Evolutionary conservation across 2,888 invertebrate genomes (phyloP), one percentile per base, ranked within the genome.

Genomic region (Leucania comma): DNA sequence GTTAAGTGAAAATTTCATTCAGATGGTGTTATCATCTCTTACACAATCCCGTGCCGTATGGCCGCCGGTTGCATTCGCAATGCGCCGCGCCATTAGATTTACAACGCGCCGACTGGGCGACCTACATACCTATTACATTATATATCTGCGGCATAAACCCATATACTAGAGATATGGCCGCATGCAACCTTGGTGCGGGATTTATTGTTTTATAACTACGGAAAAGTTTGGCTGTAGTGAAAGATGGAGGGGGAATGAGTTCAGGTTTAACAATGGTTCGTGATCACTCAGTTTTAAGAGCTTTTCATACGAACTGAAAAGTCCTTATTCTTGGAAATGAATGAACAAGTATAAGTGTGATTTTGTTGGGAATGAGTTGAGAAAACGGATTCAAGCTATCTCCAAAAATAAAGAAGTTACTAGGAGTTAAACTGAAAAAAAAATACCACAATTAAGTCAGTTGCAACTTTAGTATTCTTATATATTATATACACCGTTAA

Each of bases 71-170:
- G 92, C 92, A 91, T 90, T 91, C 85, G 89, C 89, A 89, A 87
- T 90, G 90, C 88, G 84, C 88, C 78, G 87, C 86, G 85, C 91
- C 91, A 90, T 92, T 92, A 93, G 93, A 93, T 93, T 91, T 92
- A 92, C 90, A 86, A 83, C 83, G 84, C 82, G 87, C 86, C 81
- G 88, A 88, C 84, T 88, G 85, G 86, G 86, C 87, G 81, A 78
- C 77, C 85, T 73, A 83, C 78, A 78, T 82, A 75, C 71, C 72
- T 77, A 81, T 63, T 74, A 80, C 63, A 73, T 81, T 65, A 75
- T 81, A 70, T 81, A 78, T 57, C 48, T 50, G 56, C 26, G 67
- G 26, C 46, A 51, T 51, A 51, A n/a, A 48, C 29, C 54, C 56
- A 80, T 64, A 70, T 81, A 61, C 68, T 57, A 38, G 48, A 72